Conservation (phyloP, 2,113 vertebrate species). For the Tragelaphus buxtoni region DNA sequence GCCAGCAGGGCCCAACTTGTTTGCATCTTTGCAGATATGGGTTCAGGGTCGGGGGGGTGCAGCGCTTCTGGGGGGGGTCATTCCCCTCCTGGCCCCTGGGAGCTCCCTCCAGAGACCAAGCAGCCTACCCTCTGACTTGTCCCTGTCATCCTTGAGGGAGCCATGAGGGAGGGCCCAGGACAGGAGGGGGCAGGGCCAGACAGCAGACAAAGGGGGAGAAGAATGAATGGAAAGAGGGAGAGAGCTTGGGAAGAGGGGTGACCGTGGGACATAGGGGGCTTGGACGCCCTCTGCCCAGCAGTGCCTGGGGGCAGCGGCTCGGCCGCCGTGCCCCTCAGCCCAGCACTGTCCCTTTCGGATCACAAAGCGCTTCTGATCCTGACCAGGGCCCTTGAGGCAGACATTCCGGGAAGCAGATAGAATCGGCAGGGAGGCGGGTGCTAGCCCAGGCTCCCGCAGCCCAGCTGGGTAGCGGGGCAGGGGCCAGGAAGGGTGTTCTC, state of each 20-base stretch:
- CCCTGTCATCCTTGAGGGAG: neutral
- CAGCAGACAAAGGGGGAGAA: neutral
- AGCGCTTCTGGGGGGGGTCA: neutral
- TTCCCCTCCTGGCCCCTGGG: neutral
- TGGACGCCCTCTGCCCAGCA: rapidly evolving
- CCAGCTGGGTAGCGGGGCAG: neutral
- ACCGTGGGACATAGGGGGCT: rapidly evolving
- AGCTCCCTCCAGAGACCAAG: neutral
- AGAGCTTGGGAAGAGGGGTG: rapidly evolving
- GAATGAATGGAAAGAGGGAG: neutral
- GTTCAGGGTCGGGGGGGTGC: neutral
- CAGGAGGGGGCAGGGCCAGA: neutral
- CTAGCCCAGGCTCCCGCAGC: neutral
- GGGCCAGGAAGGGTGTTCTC: neutral
- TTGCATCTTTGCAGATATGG: neutral
- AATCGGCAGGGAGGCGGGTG: neutral
- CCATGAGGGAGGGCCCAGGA: neutral
- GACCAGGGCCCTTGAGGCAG: neutral
- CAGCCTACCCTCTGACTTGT: no score
- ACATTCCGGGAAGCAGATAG: neutral
- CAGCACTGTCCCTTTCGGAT: neutral
- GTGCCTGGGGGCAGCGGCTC: rapidly evolving
- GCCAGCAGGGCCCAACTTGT: neutral
- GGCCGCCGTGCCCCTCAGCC: rapidly evolving
- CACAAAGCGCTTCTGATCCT: neutral